Evolutionary conservation across 2,888 invertebrate genomes (phyloP).

Genomic region (Liopterus haemorrhoidalis): DNA sequence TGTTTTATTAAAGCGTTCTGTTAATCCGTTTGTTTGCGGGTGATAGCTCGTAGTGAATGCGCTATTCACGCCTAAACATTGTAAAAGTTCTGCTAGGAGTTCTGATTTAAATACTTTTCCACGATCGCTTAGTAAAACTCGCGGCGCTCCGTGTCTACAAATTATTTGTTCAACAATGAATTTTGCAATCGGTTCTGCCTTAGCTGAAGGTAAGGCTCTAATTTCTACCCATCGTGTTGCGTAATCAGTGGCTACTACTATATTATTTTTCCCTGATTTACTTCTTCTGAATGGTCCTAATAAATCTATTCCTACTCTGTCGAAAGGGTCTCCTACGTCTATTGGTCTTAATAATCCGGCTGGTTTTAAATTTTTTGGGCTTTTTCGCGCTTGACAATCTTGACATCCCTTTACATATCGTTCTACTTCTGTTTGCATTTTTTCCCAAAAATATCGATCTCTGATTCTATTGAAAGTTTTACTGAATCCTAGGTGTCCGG

Average conservation of each 20-base stretch:
- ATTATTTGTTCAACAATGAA: conserved; percentile 17
- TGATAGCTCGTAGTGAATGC: too few relatives aligned
- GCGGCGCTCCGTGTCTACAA: conserved; percentile 4
- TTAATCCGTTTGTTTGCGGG: too few relatives aligned
- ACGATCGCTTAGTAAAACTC: conserved; percentile 2
- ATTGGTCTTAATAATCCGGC: too few relatives aligned
- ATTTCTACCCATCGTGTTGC: conserved; percentile 30
- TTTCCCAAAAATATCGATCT: too few relatives aligned
- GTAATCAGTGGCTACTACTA: conserved; percentile 33
- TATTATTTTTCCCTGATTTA: conserved; percentile 26
- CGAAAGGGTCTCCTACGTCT: too few relatives aligned
- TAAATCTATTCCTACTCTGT: conserved; percentile 27
- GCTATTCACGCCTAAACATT: conserved; percentile 26
- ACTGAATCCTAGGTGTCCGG: too few relatives aligned
- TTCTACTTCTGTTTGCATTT: conserved; percentile 23
- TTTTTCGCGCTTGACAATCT: too few relatives aligned
- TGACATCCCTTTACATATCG: too few relatives aligned
- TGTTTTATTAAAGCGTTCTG: conserved; percentile 31
- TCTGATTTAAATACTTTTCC: conserved; percentile 25
- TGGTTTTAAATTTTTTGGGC: too few relatives aligned
- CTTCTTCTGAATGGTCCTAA: conserved; percentile 31
- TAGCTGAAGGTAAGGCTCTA: conserved; percentile 24
- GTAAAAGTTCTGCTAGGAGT: conserved; percentile 26
- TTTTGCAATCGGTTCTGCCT: conserved; percentile 23
- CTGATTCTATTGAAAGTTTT: too few relatives aligned